Conservation (phyloP, 2,888 invertebrate genomes). For the Drosophila ochracea region DNA sequence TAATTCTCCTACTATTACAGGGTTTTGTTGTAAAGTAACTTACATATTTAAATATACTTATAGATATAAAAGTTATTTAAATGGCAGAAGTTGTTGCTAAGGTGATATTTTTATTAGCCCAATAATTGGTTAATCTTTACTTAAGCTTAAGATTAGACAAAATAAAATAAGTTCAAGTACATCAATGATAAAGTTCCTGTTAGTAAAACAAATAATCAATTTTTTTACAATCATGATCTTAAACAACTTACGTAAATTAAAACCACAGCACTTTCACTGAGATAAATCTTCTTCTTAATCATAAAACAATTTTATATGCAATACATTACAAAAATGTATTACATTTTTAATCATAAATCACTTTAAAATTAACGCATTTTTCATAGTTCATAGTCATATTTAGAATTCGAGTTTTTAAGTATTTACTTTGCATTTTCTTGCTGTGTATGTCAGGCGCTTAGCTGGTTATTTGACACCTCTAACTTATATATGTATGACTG, state of each 20-base stretch:
- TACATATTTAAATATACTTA: not conserved
- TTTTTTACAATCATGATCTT: not conserved
- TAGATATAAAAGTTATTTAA: not conserved
- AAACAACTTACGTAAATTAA: not conserved
- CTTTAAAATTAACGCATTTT: not conserved
- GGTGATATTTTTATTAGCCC: not conserved
- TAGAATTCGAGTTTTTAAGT: not conserved
- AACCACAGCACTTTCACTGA: not conserved
- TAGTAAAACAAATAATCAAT: not conserved
- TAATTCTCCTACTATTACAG: slow-evolving; percentile 14
- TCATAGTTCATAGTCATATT: not conserved
- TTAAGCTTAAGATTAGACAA: not conserved
- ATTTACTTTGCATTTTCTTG: not conserved
- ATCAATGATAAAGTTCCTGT: not conserved
- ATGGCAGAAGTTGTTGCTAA: not conserved
- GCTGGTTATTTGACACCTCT: slow-evolving; percentile 70
- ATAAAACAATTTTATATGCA: not conserved
- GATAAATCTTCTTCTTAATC: not conserved
- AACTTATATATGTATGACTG: slow-evolving; percentile 17
- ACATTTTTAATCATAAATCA: not conserved
- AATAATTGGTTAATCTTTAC: not conserved
- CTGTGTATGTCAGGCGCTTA: slow-evolving; percentile 44
- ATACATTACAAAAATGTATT: not conserved
- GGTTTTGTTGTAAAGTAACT: slow-evolving; percentile 6
- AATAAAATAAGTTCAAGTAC: not conserved